These are phyloP conservation scores for Mustelus asterias DNA, from an alignment of 2,113 vertebrate genomes.

Conservation along the genomic window DNA sequence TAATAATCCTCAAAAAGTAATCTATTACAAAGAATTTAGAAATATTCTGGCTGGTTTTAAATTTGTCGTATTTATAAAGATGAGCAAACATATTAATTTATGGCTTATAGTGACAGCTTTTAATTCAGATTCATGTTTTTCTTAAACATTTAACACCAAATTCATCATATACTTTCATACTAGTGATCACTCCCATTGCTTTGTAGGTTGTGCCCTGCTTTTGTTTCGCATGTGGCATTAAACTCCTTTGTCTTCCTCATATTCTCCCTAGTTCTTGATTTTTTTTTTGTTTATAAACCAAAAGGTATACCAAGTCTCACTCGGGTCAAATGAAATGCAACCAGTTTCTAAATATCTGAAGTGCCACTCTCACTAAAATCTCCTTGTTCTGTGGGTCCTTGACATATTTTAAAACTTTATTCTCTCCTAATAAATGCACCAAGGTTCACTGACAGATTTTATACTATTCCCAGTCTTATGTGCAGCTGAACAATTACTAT, in stretches of 20 bases:
- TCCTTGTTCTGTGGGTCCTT: not conserved
- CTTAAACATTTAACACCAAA: not conserved
- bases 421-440: not conserved
- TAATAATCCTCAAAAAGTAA: not conserved
- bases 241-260: not conserved
- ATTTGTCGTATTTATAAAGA: not conserved
- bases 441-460: not conserved
- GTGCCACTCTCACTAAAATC: not conserved
- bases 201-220: not conserved
- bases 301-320: not conserved
- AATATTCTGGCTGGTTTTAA: not conserved
- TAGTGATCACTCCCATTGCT: too few relatives aligned
- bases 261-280: not conserved
- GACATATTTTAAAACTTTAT: not conserved
- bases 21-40: not conserved
- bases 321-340: not conserved
- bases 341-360: not conserved
- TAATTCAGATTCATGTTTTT: not conserved
- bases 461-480: not conserved
- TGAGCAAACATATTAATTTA: not conserved
- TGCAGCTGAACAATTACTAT: not conserved
- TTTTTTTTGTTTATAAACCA: constrained; percentile 22
- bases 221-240: not conserved
- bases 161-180: not conserved
- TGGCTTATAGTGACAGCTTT: not conserved